Base-by-base conservation (phyloP, 2,888 invertebrate species). In the Trachelus tabidus region DNA sequence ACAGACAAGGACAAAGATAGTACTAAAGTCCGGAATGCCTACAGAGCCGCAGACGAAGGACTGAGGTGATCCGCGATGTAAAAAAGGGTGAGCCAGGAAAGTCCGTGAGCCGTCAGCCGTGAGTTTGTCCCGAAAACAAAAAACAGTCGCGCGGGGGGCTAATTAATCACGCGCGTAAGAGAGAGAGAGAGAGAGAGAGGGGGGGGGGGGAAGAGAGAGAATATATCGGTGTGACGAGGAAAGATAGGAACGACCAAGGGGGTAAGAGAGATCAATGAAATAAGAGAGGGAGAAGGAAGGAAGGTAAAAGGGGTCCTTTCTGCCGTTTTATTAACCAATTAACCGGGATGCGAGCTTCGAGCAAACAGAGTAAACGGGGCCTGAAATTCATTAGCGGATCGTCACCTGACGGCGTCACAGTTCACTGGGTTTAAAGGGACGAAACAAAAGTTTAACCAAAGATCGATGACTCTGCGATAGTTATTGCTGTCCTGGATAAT, bases 291-390 rank as follows among this genome's bases (percentile, higher is more conserved):
- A 12, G 31, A 71, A 71, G 15, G 11, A 31, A 30, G 31, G 31
- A 34, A 6, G 31, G 12, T 12, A 1, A 23, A 56, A 35, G 40
- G 83, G 83, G 80, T 81, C 84, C 85, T 87, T 87, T 86, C 85
- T 85, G 87, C 84, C 84, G 84, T 87, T 88, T 85, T 85, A 84
- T 87, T 83, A 87, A 85, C 87, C 88, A 87, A 87, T 88, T 88
- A 88, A 84, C 83, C 69, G 79, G 75, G 78, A 83, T 83, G 81
- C 84, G 81, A 81, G 83, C 85, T 87, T 85, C 82, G 83, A 85
- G 85, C 87, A 85, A 86, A 86, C 82, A 87, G 84, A 82, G 82
- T 82, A 81, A 87, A 85, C 82, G 81, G 81, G 80, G 81, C 56
- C 78, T 77, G 40, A 81, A 85, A 85, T 87, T 87, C 85, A 83